Percentiles rank a stretch among this genome's conserved stretches.
Evolutionary conservation across 2,113 vertebrate species (phyloP).

Genomic region (Scomber japonicus): DNA sequence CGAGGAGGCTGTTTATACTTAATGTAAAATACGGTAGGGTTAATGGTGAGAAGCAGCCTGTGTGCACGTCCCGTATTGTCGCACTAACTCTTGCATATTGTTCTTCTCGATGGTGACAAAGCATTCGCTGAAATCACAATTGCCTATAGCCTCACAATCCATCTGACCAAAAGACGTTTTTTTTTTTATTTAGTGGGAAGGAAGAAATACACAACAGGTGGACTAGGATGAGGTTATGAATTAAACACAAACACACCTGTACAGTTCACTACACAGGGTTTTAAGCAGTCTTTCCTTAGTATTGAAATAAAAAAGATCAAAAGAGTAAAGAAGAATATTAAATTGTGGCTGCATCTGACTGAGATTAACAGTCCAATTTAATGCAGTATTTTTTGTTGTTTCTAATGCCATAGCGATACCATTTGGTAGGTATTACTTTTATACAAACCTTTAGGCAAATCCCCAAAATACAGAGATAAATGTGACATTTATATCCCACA

Average conservation of each 20-base stretch:
- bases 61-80: not conserved
- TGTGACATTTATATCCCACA: too few species aligned
- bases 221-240: not conserved
- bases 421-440: not conserved
- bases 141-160: not conserved
- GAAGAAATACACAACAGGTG: not conserved
- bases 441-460: too few species aligned
- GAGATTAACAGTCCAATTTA: not conserved
- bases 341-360: not conserved
- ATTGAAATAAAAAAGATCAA: too few species aligned
- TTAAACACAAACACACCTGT: not conserved
- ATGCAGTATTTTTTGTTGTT: not conserved
- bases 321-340: not conserved
- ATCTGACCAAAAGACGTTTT: not conserved
- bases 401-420: not conserved
- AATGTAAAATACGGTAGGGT: slow-evolving; percentile 31
- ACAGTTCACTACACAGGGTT: not conserved
- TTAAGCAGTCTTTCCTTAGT: not conserved
- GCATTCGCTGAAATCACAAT: slow-evolving; percentile 7
- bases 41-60: not conserved
- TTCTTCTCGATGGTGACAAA: slow-evolving; percentile 10
- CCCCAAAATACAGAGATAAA: too few species aligned
- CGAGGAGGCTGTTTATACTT: slow-evolving; percentile 18
- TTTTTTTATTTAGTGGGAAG: not conserved
- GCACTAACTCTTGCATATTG: not conserved